A percentile compares a stretch with the other conserved stretches of the same genome.
phyloP scores from a whole-genome alignment of 2,113 vertebrate genomes.

The Chrysochloris asiatica region DNA sequence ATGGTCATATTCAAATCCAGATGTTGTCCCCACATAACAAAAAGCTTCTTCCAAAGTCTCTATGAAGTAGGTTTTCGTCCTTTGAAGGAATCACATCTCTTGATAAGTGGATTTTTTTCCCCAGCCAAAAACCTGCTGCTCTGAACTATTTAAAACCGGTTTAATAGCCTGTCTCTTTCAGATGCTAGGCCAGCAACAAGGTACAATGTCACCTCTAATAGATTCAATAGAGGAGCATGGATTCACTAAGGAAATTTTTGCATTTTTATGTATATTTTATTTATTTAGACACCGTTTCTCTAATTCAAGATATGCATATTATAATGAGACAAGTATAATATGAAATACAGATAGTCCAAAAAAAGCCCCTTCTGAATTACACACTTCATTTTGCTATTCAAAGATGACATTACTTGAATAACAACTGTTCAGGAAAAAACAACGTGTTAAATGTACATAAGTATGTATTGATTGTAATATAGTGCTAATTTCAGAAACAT shows the following conservation, averaged over 20 bases:
- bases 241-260: background rate
- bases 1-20: constrained; percentile 53
- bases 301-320: background rate
- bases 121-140: constrained; percentile 54
- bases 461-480: too few relatives aligned
- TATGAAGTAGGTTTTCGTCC: constrained; percentile 11
- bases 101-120: constrained; percentile 37
- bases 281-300: constrained; percentile 13
- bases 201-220: background rate
- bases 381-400: constrained; percentile 45
- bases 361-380: background rate
- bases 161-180: constrained; percentile 26
- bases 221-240: background rate
- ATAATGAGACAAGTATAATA: background rate
- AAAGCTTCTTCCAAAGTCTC: constrained; percentile 42
- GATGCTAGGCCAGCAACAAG: background rate
- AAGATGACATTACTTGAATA: background rate
- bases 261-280: background rate
- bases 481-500: background rate
- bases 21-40: constrained; percentile 51
- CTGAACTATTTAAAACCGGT: constrained; percentile 12
- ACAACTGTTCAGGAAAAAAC: background rate
- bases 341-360: background rate
- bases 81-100: constrained; percentile 36
- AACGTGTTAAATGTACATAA: background rate